Base-by-base conservation (phyloP, 1,140 invertebrate genomes). In the Diachasma alloeum region DNA sequence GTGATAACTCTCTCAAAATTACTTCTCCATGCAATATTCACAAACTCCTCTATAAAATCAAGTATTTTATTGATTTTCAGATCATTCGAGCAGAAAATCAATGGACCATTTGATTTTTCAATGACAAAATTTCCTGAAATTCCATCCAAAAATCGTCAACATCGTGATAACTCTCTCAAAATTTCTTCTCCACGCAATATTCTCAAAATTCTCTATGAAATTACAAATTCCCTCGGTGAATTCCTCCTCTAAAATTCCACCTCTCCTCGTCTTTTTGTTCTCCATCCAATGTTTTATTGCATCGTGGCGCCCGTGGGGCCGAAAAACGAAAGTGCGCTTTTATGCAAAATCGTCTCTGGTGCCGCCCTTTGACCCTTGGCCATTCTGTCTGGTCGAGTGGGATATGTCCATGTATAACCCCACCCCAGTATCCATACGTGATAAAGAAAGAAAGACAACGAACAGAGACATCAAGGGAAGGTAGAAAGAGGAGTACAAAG, bases 291-390 rank as follows among this genome's bases (percentile, higher is more conserved):
- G 39, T 68, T 75, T 74, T 74, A 74, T 74, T 74, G 42, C 74
- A 71, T 36, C 67, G 67, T 71, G 46, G 68, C 48, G 13, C 15
- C 70, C 42, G 59, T 44, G 42, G 31, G 71, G 56, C 79, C 79
- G 79, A 86, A 86, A 85, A 87, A 84, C 81, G 81, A 84, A 84
- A 84, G 83, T 84, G 81, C 77, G 77, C 75, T 81, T 81, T 83
- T 73, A 83, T 84, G 85, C 79, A 82, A 86, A 86, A 85, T 84
- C 81, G 77, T 78, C 79, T 42, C 79, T 76, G 77, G 72, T 71
- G 77, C 77, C 83, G 83, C 85, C 84, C 85, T 86, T 83, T 86
- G 85, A 85, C 83, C 86, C 82, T 81, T 76, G 79, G 15, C 70
- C 73, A 79, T 36, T 73, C 78, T 77, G 82, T 84, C 83, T 85